Evolutionary conservation across 2,113 vertebrate species (phyloP), one percentile per base, ranked within the genome.

Genomic region (Gymnocephalus cernua): DNA sequence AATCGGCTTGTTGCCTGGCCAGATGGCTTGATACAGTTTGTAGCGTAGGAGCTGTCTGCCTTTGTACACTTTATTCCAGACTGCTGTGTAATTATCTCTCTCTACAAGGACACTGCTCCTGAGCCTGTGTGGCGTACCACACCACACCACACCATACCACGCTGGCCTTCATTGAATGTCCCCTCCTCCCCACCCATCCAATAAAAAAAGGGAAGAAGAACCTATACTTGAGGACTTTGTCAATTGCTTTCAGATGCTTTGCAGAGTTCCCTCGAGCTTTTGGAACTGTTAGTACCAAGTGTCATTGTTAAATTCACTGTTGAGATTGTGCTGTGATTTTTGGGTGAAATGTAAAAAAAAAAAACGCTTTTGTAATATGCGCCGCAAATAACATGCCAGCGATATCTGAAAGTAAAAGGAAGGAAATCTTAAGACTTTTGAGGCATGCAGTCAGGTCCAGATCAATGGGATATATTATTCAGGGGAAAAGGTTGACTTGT

Each of bases 241-340:
- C 75, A 80, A 82, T 91, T 82, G 82, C 79, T 93, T 77, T 77
- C 84, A 90, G 68, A 86, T 92, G 90, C 56, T 35, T 29, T 65
- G n/a, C 47, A 64, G 62, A 80, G 54, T 74, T 77, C n/a, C 62
- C 27, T 13, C 61, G 27, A 45, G 5, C 56, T 32, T 59, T 13
- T 64, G 45, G 62, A 70, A 45, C 44, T 54, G 11, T 69, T 53
- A 8, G 57, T 18, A 41, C 68, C 48, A 63, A 66, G 50, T 74
- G 54, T 38, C 63, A 23, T 71, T 57, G 23, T 53, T 58, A 25
- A 70, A 38, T 6, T 23, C 38, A 51, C 45, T 65, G 23, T 77
- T 19, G 6, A 58, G 41, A 27, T 25, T 48, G 38, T 41, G 1
- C 32, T 38, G 9, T 18, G 38, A 58, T 10, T 77, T 54, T 4